These are phyloP conservation scores for Aphelenchoides besseyi DNA, from an alignment of 1,140 invertebrate genomes.

Conservation along the genomic window DNA sequence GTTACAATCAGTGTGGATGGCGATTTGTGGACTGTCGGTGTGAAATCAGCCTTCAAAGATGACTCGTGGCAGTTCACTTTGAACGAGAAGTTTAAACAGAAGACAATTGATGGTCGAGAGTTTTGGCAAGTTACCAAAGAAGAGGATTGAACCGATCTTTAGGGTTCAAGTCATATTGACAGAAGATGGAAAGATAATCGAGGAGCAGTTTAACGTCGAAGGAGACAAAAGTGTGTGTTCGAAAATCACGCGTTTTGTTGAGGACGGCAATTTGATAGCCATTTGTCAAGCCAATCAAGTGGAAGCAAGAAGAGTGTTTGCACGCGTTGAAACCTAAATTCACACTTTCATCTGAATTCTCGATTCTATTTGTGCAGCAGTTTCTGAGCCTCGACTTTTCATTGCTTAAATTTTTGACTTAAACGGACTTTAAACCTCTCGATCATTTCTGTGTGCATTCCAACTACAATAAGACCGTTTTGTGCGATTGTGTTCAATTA, in stretches of 20 bases:
- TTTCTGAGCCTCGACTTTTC: too few relatives aligned
- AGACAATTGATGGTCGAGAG: conserved; percentile 9
- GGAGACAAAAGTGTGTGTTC: conserved; percentile 5
- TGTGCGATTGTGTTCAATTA: too few relatives aligned
- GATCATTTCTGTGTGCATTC: too few relatives aligned
- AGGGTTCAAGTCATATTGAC: not conserved
- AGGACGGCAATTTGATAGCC: conserved; percentile 13
- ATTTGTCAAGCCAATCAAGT: conserved; percentile 11
- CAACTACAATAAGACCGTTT: too few relatives aligned
- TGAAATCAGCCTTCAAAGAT: conserved; percentile 14
- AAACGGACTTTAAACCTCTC: too few relatives aligned
- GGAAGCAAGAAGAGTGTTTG: conserved; percentile 2
- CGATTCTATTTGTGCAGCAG: not conserved
- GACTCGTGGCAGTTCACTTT: conserved; percentile 13
- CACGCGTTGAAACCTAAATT: not conserved
- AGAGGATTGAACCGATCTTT: not conserved
- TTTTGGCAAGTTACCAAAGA: conserved; percentile 4
- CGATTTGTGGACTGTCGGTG: conserved; percentile 1
- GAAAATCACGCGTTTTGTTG: conserved; percentile 18
- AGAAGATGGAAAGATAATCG: conserved; percentile 10
- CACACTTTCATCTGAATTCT: not conserved
- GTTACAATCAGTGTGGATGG: conserved; percentile 3
- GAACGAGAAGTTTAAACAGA: conserved; percentile 14
- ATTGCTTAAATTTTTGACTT: too few relatives aligned
- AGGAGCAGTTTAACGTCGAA: conserved; percentile 13